These are phyloP conservation scores for Acleris laterana DNA, from an alignment of 2,888 invertebrate species.

Conservation along the genomic window DNA sequence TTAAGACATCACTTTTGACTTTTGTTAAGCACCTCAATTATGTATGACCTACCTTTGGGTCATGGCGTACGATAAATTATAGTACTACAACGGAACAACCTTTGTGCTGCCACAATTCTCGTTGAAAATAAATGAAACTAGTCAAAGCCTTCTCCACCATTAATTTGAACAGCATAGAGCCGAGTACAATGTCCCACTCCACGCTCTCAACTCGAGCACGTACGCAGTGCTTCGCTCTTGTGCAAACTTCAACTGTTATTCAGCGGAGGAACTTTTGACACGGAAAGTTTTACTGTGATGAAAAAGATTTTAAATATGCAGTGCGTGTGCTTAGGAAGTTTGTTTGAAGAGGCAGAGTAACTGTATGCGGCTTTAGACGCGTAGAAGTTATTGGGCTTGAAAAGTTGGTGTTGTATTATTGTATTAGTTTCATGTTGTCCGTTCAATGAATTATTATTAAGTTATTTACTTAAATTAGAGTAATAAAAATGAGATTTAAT, in stretches of 20 bases:
- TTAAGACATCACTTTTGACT: too few species aligned
- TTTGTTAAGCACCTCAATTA: too few species aligned
- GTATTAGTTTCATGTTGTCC: too few species aligned
- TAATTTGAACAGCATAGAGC: neutral
- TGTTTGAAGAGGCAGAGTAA: constrained; percentile 27
- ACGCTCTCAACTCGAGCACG: constrained; percentile 50
- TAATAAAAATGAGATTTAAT: too few species aligned
- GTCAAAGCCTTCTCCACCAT: constrained; percentile 4
- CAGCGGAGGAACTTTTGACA: constrained; percentile 49
- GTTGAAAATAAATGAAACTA: constrained; percentile 2
- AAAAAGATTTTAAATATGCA: constrained; percentile 39
- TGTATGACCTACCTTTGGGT: too few species aligned
- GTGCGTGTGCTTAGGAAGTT: constrained; percentile 33
- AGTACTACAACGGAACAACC: too few species aligned
- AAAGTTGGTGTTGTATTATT: neutral
- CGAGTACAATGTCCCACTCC: constrained; percentile 26
- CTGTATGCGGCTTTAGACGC: constrained; percentile 33
- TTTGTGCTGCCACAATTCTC: too few species aligned
- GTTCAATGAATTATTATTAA: too few species aligned
- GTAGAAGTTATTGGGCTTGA: constrained; percentile 5
- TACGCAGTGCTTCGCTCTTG: constrained; percentile 43
- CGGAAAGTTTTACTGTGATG: constrained; percentile 45
- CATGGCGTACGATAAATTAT: too few species aligned
- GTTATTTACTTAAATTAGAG: too few species aligned
- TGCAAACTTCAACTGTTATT: constrained; percentile 52